Percentiles rank a stretch among this genome's conserved stretches.
These are phyloP conservation scores for Odontomachus brunneus DNA, from an alignment of 1,140 invertebrate genomes.

Conservation along the genomic window DNA sequence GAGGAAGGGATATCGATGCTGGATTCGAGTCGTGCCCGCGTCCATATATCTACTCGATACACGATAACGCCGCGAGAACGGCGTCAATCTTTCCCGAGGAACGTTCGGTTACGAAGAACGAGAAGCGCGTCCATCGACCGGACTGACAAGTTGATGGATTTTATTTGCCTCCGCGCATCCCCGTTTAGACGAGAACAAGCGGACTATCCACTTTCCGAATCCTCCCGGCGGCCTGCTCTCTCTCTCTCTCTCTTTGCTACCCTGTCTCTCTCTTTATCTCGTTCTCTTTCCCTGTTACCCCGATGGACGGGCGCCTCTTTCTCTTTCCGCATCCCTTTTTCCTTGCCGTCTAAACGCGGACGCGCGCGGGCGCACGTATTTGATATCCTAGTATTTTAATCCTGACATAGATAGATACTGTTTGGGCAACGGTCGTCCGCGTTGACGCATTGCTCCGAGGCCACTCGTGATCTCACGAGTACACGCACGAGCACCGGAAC, in stretches of 20 bases:
- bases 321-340: conserved; percentile 73
- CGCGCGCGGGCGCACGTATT: conserved; percentile 71
- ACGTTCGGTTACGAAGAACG: conserved; percentile 52
- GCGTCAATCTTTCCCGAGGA: conserved; percentile 46
- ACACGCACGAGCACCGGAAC: neutral
- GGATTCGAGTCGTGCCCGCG: conserved; percentile 2
- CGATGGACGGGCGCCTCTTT: too few species aligned
- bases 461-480: conserved; percentile 47
- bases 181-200: conserved; percentile 75
- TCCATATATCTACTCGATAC: conserved; percentile 15
- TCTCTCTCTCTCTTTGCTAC: neutral
- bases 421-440: conserved; percentile 79
- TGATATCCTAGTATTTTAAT: conserved; percentile 84
- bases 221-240: conserved; percentile 65
- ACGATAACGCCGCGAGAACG: conserved; percentile 39
- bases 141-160: conserved; percentile 84
- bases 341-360: conserved; percentile 45
- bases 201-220: conserved; percentile 70
- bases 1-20: neutral
- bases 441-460: conserved; percentile 73
- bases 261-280: too few species aligned
- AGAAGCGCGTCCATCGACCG: conserved; percentile 60
- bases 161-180: conserved; percentile 82
- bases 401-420: conserved; percentile 85
- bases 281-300: too few species aligned